Conservation (phyloP, 2,797 vertebrate species). For the Knipowitschia caucasica region DNA sequence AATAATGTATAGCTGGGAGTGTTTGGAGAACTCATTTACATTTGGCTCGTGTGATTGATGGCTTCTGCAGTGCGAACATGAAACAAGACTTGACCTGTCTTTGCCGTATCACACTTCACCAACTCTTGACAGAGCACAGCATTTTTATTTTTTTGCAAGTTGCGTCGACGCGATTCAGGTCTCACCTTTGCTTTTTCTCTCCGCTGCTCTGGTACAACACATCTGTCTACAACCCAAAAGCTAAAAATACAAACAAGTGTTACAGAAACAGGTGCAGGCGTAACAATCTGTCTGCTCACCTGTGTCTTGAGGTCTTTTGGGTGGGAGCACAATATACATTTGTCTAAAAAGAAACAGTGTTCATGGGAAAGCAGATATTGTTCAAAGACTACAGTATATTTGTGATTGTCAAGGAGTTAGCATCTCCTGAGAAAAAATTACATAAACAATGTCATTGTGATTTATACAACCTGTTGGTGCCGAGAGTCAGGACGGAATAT, state of each 20-base stretch:
- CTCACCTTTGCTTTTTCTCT: neutral
- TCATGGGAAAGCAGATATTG: neutral
- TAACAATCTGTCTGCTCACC: neutral
- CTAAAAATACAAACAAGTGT: constrained; percentile 1
- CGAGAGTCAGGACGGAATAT: too few relatives aligned
- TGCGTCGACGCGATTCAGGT: neutral
- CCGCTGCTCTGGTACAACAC: neutral
- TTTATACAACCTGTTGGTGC: too few relatives aligned
- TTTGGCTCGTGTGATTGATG: constrained; percentile 3
- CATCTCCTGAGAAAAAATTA: too few relatives aligned
- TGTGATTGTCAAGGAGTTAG: neutral
- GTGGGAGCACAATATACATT: neutral
- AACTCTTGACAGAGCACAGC: neutral
- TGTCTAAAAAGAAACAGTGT: neutral
- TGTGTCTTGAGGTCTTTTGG: neutral
- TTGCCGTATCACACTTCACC: neutral
- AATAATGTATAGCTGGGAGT: constrained; percentile 5
- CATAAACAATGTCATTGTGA: too few relatives aligned
- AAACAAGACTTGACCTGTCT: constrained; percentile 12
- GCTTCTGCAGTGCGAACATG: constrained; percentile 12
- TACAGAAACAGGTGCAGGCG: constrained; percentile 5
- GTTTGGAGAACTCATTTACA: constrained; percentile 5
- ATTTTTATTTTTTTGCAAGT: neutral
- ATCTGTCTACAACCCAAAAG: neutral
- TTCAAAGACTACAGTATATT: neutral